Base-by-base conservation (phyloP, 2,113 vertebrate genomes). In the Aepyceros melampus region DNA sequence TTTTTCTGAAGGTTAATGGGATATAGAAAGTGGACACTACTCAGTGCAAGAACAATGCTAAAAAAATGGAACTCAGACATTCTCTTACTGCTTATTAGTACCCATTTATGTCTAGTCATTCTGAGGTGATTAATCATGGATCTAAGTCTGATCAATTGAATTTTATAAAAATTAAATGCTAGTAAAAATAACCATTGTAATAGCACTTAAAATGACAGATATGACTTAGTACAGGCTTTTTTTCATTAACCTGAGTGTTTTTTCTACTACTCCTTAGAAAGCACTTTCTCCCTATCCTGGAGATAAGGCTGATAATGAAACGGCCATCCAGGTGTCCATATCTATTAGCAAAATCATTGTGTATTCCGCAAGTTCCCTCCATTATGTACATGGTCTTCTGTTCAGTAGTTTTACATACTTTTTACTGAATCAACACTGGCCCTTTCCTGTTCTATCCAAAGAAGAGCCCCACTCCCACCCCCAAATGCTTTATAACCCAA, bases 161-260 rank as follows among this genome's bases (percentile, higher is more conserved):
- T 95, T 94, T 83, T 87, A 92, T 81, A 89, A 91, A 97, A 97
- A 97, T 89, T 94, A 98, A 98, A 97, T 93, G 93, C 86, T 2
- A 3, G 82, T 97, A 95, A 94, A 97, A 97, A 95, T 96, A 95
- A 95, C 93, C 71, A 90, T 55, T 95, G 56, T 95, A 95, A 86
- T 67, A 97, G 92, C 96, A 89, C 96, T 97, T 97, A 93, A 95
- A 91, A 97, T 78, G 94, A 98, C 81, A 94, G 89, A 91, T 94
- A 45, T 81, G 91, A 96, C 93, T 89, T 91, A 62, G 78, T 79
- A 31, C 40, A 89, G 95, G 60, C 78, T 97, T 88, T 83, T 96
- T 81, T 96, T 97, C 95, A 97, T 97, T 97, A 98, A 82, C 86
- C 78, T 13, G 86, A 84, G 60, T 93, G 93, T 93, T 96, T 97